Evolutionary conservation across 2,113 vertebrate genomes (phyloP).

Genomic region (Calcarius ornatus): DNA sequence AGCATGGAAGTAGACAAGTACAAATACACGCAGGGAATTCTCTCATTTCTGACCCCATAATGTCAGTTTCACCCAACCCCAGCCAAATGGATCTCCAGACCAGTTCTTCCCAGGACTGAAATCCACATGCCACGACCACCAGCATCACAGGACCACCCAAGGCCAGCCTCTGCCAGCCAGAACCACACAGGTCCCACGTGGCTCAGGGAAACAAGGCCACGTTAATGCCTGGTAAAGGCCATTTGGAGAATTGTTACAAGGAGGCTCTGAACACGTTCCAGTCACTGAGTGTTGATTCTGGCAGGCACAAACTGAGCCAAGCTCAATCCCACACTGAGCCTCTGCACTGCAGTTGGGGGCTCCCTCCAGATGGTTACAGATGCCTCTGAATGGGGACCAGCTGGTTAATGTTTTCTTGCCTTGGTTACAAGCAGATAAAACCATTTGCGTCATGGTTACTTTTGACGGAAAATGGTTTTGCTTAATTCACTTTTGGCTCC

Average conservation of each 20-base stretch:
- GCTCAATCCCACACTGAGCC: slow-evolving; percentile 23
- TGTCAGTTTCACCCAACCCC: not conserved
- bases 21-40: not conserved
- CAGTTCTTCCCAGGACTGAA: not conserved
- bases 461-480: not conserved
- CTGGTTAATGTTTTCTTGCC: slow-evolving; percentile 62
- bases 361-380: slow-evolving; percentile 63
- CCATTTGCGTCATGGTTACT: slow-evolving; percentile 34
- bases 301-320: not conserved
- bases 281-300: slow-evolving; percentile 60
- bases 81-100: not conserved
- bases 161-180: not conserved
- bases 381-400: slow-evolving; percentile 48
- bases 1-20: not conserved
- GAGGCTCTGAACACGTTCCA: slow-evolving; percentile 44
- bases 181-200: not conserved
- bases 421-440: slow-evolving; percentile 57
- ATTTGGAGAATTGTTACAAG: slow-evolving; percentile 32
- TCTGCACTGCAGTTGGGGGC: not conserved
- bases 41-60: not conserved
- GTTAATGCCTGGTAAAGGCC: not conserved
- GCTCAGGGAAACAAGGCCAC: not conserved
- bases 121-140: not conserved
- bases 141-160: not conserved
- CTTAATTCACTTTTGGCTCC: not conserved